Percentiles rank a stretch among this genome's conserved stretches.
Evolutionary conservation across 2,797 vertebrate genomes (phyloP).

Genomic region (Bucorvus abyssinicus): DNA sequence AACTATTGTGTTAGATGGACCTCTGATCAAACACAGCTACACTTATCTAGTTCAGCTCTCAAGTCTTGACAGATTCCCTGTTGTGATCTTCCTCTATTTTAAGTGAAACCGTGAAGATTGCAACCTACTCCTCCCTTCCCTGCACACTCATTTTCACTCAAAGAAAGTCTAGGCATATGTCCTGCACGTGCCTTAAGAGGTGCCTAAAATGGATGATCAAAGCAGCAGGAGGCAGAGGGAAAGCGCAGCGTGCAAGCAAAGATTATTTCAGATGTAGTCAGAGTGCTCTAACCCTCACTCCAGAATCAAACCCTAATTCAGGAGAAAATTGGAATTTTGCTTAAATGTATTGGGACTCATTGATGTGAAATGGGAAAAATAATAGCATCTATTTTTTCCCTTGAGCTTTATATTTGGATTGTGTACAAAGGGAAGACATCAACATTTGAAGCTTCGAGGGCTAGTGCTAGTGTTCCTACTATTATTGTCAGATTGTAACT

Average conservation of each 20-base stretch:
- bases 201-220: background rate
- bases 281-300: background rate
- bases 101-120: background rate
- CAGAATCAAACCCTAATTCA: background rate
- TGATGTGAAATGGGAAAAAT: background rate
- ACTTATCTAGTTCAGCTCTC: background rate
- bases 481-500: background rate
- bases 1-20: background rate
- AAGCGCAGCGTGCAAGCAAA: background rate
- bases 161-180: background rate
- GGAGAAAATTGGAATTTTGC: background rate
- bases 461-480: background rate
- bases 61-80: background rate
- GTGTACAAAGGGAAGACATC: background rate
- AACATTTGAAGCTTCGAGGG: background rate
- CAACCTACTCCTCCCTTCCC: background rate
- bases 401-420: background rate
- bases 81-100: background rate
- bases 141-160: background rate
- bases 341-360: background rate
- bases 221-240: background rate
- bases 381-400: background rate
- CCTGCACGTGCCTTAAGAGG: accelerated
- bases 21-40: background rate
- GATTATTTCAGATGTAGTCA: background rate